A percentile compares a stretch with the other conserved stretches of the same genome.
Evolutionary conservation across 2,113 vertebrate species (phyloP).

Genomic region (Vombatus ursinus): DNA sequence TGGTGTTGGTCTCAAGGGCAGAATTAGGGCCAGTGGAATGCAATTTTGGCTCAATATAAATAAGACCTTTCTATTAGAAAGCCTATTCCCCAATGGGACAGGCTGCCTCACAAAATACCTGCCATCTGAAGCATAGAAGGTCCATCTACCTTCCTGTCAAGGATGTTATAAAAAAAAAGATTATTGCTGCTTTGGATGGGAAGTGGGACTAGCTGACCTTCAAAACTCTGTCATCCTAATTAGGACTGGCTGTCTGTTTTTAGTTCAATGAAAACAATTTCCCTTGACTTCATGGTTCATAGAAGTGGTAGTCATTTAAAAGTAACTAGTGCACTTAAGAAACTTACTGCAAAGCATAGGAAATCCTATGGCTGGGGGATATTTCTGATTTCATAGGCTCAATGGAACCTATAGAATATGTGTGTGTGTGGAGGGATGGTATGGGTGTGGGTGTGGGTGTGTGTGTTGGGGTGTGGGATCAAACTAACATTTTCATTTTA

Average conservation of each 20-base stretch:
- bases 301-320: slow-evolving; percentile 33
- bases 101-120: not conserved
- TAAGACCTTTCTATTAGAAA: not conserved
- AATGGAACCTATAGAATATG: slow-evolving; percentile 54
- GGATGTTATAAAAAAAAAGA: not conserved
- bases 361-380: slow-evolving; percentile 63
- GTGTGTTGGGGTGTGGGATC: not conserved
- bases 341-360: slow-evolving; percentile 52
- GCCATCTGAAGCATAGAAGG: not conserved
- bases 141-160: not conserved
- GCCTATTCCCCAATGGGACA: not conserved
- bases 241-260: not conserved
- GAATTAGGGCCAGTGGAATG: not conserved
- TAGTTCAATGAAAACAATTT: not conserved
- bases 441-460: not conserved
- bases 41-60: not conserved
- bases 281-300: not conserved
- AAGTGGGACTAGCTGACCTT: not conserved
- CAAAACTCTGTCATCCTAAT: not conserved
- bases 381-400: slow-evolving; percentile 59
- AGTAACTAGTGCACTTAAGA: slow-evolving; percentile 52
- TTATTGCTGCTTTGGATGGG: not conserved
- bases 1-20: not conserved
- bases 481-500: slow-evolving; percentile 68
- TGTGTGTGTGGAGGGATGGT: no score